Evolutionary conservation across 2,797 vertebrate species (phyloP), one percentile per base, ranked within the genome.

Genomic region (Silurus lanzhouensis): DNA sequence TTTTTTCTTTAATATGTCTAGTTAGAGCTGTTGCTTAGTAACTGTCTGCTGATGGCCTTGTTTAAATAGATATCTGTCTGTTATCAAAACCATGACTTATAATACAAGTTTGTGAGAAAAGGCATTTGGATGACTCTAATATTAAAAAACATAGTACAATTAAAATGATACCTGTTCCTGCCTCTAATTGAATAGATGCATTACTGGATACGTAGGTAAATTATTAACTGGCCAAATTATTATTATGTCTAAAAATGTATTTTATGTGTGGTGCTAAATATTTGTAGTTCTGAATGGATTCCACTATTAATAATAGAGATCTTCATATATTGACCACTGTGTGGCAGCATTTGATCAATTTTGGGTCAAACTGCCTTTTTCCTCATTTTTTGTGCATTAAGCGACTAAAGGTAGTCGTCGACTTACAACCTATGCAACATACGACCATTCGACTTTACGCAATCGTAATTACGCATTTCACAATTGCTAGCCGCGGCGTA

Each of bases 321-420:
- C 13, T 10, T 71, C 81, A 58, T 22, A 46, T 17, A 57, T 25
- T 19, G 13, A 67, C 84, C 84, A 85, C 84, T 67, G 79, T 81
- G 79, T 76, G 84, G 70, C 84, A 82, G 79, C 38, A 67, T 82
- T 82, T 81, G 60, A 44, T 85, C 1, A 82, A n/a, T 76, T 46
- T 85, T 71, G 12, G 22, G n/a, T 22, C 20, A 58, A 61, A 27
- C 17, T 80, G 22, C n/a, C 17, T 63, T 31, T 31, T 80, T 55
- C 19, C 17, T 25, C 14, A 63, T 44, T 12, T 19, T 64, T 22
- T 5, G 19, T 44, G 22, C 31, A 61, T 44, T 44, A 83, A 64
- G 60, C 57, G 44, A 20, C 27, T 64, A 67, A 2, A 31, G 31
- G 31, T 31, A 31, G 2, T 31, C 31, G 2, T 31, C 31, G 31